Evolutionary conservation across 37 sponge, comb jelly and placozoan species (phyloP), one percentile per base, ranked within the genome.

Genomic region (Lycopodina hypogea): DNA sequence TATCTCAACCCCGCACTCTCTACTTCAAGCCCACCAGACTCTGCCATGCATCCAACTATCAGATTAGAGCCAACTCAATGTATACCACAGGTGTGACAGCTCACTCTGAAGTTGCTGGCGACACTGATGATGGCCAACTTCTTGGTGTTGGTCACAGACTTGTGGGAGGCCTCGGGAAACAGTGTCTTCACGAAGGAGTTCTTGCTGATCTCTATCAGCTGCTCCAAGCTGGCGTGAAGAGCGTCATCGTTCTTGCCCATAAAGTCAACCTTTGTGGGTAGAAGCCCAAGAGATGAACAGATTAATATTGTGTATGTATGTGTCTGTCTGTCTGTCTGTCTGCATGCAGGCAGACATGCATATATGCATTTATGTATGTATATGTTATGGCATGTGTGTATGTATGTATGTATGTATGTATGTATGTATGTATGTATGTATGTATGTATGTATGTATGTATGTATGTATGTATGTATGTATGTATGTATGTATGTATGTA

Each of bases 201-300:
- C 38, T 75, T 82, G 60, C 93, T 92, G 35, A 80, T 74, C 1
- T 71, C 68, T 71, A 97, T 89, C 59, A 90, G 69, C 75, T 83
- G 89, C 80, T 94, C 95, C 72, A 97, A 79, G 67, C 81, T 87
- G 58, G 86, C 84, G 74, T 97, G 98, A 0, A 97, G 89, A 17
- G 93, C 87, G 65, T 97, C 95, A 69, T 94, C 94, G 84, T 97
- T 97, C 84, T 94, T 94, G 76, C 94, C 98, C 62, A 97, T 40
- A 66, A 95, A 97, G 0, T 82, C 91, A 60, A 24, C 70, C 95
- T 94, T 45, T 45, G 48, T 45, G 48, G n/a, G n/a, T 57, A 8
- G 39, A 19, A 19, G 17, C 17, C 12, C 55, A 53, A 17, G 17
- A 17, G 17, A 36, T 22, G 8, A 33, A 72, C 21, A 36, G 24